Base-by-base conservation (phyloP, 2,888 invertebrate genomes). In the Acronicta leporina region DNA sequence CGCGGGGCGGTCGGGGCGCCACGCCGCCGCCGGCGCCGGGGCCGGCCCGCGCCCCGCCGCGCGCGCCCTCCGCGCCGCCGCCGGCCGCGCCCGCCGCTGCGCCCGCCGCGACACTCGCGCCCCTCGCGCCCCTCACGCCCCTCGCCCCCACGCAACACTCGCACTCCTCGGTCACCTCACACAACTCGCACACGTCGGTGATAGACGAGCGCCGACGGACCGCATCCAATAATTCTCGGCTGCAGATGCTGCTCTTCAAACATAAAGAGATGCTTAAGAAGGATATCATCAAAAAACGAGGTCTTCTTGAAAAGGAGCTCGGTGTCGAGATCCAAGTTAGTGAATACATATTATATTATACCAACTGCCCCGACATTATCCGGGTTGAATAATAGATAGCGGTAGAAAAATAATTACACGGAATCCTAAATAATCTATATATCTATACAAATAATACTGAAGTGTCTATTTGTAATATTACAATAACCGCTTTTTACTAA, bases 241-340 rank as follows among this genome's bases (percentile, higher is more conserved):
- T 97, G 68, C 96, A 97, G 85, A 96, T 97, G 84, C 94, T 97
- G 41, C 95, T 98, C 20, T 97, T 97, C 87, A 96, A 97, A 79
- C 98, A 99, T 81, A 99, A 98, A 85, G 99, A 99, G 87, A 94
- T 97, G 77, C 95, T 99, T 48, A 98, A 98, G 89, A 98, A 98
- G 84, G 98, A 98, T 82, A 99, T 99, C 71, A 95, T 98, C 67
- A 97, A 98, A 82, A 99, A 99, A 86, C 95, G 99, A 73, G 97
- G 97, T 1, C 92, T 98, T 14, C 95, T 99, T 57, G 98, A 98
- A 85, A 97, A 98, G 80, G 98, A 98, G 87, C 95, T 99, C 60
- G 97, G 98, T 81, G 96, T 97, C 68, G 98, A 98, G 87, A 98
- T 99, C 85, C 98, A 98, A 96, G 96, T 96, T 45, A 1, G 5